Percentiles rank a stretch among this genome's conserved stretches.
These are phyloP conservation scores for Ranitomeya variabilis DNA, from an alignment of 2,113 vertebrate species.

Conservation along the genomic window DNA sequence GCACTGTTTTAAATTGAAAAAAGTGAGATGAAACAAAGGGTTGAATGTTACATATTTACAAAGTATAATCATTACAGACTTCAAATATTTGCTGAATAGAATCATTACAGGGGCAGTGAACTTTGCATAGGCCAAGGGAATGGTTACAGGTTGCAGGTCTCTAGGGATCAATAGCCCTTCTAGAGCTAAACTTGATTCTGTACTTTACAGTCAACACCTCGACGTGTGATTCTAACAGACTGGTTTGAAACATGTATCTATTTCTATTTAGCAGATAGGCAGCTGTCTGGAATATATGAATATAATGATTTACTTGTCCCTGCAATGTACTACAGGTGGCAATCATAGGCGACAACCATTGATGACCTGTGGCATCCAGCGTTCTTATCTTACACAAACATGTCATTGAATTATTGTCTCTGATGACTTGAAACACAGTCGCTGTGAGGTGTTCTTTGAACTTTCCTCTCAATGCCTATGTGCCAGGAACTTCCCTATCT, in stretches of 20 bases:
- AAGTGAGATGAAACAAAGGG: conserved; percentile 37
- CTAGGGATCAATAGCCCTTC: conserved; percentile 27
- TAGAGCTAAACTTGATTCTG: conserved; percentile 15
- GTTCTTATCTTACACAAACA: conserved; percentile 51
- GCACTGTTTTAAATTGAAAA: conserved; percentile 21
- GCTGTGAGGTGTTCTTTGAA: conserved; percentile 31
- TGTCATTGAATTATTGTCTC: conserved; percentile 51
- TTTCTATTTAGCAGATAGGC: conserved; percentile 11
- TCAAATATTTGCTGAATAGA: conserved; percentile 52
- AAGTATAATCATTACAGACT: conserved; percentile 56
- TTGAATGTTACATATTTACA: conserved; percentile 52
- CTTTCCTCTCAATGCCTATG: conserved; percentile 6
- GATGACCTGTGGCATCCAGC: conserved; percentile 48
- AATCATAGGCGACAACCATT: conserved; percentile 47
- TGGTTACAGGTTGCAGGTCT: conserved; percentile 19
- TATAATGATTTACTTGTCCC: conserved; percentile 37
- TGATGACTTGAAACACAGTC: conserved; percentile 30
- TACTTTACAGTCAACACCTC: conserved; percentile 23
- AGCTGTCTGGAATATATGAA: not conserved
- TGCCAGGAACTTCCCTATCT: not conserved
- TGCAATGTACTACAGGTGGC: conserved; percentile 1
- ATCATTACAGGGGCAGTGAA: conserved; percentile 53
- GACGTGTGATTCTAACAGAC: conserved; percentile 27
- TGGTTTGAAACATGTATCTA: conserved; percentile 25
- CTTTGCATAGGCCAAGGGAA: conserved; percentile 50